Evolutionary conservation across 1,140 invertebrate genomes (phyloP), one percentile per base, ranked within the genome.

Genomic region (Philotrypesis tridentata): DNA sequence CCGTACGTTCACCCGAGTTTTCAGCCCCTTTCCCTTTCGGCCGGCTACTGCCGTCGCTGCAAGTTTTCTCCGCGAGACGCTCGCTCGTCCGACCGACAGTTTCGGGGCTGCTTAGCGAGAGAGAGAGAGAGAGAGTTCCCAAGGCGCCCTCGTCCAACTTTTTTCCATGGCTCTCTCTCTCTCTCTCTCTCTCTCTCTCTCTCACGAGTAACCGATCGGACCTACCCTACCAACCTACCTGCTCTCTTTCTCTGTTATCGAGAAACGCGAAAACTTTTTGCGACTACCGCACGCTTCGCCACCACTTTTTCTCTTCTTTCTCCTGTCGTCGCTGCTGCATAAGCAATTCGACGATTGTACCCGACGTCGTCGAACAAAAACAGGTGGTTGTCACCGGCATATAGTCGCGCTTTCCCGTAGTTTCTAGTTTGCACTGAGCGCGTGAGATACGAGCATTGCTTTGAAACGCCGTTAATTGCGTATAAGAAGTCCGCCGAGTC

Each of bases 321-420:
- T 21, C 27, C 9, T 2, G 61, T n/a, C n/a, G 8, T 9, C 27
- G 2, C 9, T 25, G 55, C 61, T 27, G 23, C 61, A 11, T 21
- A 21, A 21, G 23, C 71, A 17, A 48, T 43, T 55, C 29, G 43
- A 79, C 43, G 29, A 48, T 68, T 78, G 43, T 3, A 4, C 11
- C 75, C 2, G n/a, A 76, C 29, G n/a, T 31, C 25, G n/a, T 63
- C 55, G 43, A 71, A 81, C 27, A 75, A 81, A 75, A 81, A 75
- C 79, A 81, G 79, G 79, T 81, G 79, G 79, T 81, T 75, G 61
- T 17, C 63, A 25, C 27, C 63, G 27, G 27, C 2, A 21, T 68
- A n/a, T n/a, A n/a, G n/a, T n/a, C n/a, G n/a, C n/a, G n/a, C n/a
- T n/a, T n/a, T n/a, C n/a, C n/a, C n/a, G n/a, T n/a, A n/a, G n/a